These are phyloP conservation scores for Pocota personata DNA, from an alignment of 2,888 invertebrate genomes.

Conservation along the genomic window DNA sequence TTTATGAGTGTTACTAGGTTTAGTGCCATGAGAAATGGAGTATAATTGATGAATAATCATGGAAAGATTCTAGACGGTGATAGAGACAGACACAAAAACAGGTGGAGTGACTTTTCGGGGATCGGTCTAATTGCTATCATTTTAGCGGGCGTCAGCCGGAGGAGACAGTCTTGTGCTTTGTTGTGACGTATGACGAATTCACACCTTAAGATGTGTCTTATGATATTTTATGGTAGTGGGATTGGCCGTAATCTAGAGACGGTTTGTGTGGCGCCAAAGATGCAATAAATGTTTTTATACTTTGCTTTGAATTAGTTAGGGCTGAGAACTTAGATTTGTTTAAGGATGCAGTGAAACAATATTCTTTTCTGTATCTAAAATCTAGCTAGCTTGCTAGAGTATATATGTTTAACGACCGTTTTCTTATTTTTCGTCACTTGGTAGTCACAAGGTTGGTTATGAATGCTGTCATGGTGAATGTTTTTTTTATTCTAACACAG, in stretches of 20 bases:
- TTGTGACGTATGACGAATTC: constrained; percentile 6
- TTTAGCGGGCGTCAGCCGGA: background rate
- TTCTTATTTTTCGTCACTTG: too few relatives aligned
- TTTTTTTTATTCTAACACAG: too few relatives aligned
- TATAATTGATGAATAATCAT: constrained; percentile 23
- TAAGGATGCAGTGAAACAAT: too few relatives aligned
- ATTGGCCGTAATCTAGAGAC: background rate
- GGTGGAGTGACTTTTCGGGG: constrained; percentile 14
- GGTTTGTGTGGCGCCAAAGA: background rate
- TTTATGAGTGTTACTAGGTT: constrained; percentile 14
- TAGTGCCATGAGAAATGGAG: constrained; percentile 2
- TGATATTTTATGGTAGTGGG: background rate
- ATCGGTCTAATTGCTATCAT: constrained; percentile 29
- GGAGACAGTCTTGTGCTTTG: background rate
- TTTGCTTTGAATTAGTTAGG: too few relatives aligned
- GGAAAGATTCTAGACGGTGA: background rate
- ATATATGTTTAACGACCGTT: too few relatives aligned
- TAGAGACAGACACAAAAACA: background rate
- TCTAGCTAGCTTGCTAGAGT: too few relatives aligned
- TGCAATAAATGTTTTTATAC: background rate
- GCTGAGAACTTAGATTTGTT: too few relatives aligned
- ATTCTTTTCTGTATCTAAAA: too few relatives aligned
- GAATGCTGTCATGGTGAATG: too few relatives aligned
- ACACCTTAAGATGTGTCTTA: background rate
- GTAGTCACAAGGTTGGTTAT: too few relatives aligned